Conservation (phyloP, 2,888 invertebrate species). For the Cryptocephalus primarius region DNA sequence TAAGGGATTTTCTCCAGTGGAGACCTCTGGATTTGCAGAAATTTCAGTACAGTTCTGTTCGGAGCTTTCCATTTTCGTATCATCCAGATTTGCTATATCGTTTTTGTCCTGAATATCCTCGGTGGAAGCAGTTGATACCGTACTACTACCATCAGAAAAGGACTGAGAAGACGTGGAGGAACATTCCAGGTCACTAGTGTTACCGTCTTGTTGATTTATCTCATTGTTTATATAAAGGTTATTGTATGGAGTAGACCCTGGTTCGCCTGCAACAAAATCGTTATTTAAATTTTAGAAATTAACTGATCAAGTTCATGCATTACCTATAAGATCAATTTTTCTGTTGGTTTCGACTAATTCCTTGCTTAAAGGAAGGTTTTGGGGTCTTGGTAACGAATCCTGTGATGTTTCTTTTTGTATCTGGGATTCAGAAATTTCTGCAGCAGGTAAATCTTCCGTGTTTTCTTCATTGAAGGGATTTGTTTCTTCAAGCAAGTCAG, state of each 20-base stretch:
- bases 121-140: slow-evolving; percentile 19
- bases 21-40: neutral
- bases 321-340: slow-evolving; percentile 25
- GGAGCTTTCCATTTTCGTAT: neutral
- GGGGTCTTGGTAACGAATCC: slow-evolving; percentile 13
- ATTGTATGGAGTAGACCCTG: slow-evolving; percentile 37
- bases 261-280: slow-evolving; percentile 22
- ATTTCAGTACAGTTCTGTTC: neutral
- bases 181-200: slow-evolving; percentile 19
- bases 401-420: slow-evolving; percentile 5
- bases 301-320: neutral
- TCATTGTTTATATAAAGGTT: slow-evolving; percentile 32
- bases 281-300: neutral
- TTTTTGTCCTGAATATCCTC: slow-evolving; percentile 14
- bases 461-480: too few species aligned
- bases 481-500: slow-evolving; percentile 4
- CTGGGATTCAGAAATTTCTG: neutral
- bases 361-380: slow-evolving; percentile 14
- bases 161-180: slow-evolving; percentile 30
- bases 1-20: neutral
- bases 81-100: slow-evolving; percentile 1
- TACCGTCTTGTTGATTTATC: slow-evolving; percentile 9
- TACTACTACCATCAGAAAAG: slow-evolving; percentile 23
- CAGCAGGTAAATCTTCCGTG: neutral
- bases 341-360: slow-evolving; percentile 12